Evolutionary conservation across 30 jellyfish, hydroid and myxozoan genomes (phyloP).

Genomic region (Pelagia noctiluca): DNA sequence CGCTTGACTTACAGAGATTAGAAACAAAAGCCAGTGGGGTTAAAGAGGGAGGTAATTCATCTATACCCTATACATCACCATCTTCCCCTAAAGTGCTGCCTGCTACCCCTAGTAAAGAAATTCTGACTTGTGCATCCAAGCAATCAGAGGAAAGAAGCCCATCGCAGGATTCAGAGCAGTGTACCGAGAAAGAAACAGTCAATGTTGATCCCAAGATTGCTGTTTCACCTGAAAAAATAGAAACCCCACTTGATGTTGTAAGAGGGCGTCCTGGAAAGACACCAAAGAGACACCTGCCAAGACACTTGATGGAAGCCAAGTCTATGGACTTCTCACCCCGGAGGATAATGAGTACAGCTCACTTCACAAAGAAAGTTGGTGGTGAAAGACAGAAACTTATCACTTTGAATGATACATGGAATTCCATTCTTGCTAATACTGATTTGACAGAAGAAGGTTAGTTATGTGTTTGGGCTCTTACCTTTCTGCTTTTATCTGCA

Average conservation of each 20-base stretch:
- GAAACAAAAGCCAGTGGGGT: no score
- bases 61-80: no score
- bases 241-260: not conserved
- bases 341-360: constrained; percentile 51
- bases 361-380: constrained; percentile 58
- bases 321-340: constrained; percentile 48
- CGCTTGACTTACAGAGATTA: no score
- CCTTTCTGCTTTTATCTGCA: no score
- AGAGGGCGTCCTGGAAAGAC: constrained; percentile 43
- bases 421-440: constrained; percentile 34
- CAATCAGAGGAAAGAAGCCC: not conserved
- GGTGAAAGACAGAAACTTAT: constrained; percentile 59
- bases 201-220: not conserved
- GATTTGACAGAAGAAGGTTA: constrained; percentile 75
- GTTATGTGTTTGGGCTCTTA: no score
- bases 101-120: not conserved
- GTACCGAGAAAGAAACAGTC: not conserved
- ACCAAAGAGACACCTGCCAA: constrained; percentile 32
- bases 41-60: no score
- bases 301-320: not conserved
- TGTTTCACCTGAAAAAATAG: not conserved
- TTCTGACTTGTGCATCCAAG: not conserved
- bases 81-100: no score
- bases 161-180: not conserved
- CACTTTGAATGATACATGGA: constrained; percentile 48